Evolutionary conservation across 53 echinoderm and acorn worm species (phyloP).

Genomic region (Astropecten irregularis): DNA sequence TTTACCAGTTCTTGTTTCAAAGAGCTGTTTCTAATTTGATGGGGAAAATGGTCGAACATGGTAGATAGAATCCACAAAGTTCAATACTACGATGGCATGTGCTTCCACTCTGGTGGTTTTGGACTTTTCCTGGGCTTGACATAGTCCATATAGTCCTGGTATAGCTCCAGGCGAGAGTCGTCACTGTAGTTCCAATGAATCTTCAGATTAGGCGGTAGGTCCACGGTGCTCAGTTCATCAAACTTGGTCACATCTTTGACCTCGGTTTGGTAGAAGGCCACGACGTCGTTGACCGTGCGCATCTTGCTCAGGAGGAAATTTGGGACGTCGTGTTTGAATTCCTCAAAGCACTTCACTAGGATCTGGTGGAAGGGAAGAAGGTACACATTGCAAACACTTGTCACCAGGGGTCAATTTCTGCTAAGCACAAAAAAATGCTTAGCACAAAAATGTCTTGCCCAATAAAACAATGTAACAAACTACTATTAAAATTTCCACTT

Average conservation of each 20-base stretch:
- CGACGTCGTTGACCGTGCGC: constrained; percentile 72
- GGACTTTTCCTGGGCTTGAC: constrained; percentile 33
- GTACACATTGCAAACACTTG: not conserved
- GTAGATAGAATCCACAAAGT: too few species aligned
- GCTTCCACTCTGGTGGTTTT: constrained; percentile 41
- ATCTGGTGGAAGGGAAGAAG: constrained; percentile 60
- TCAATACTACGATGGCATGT: constrained; percentile 18
- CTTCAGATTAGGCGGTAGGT: constrained; percentile 85
- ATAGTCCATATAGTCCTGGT: constrained; percentile 85
- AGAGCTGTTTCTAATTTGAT: too few species aligned
- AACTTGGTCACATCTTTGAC: constrained; percentile 87
- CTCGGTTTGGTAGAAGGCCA: constrained; percentile 71
- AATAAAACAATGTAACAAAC: too few species aligned
- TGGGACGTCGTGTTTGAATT: constrained; percentile 81
- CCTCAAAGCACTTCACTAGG: constrained; percentile 68
- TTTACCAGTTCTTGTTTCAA: too few species aligned
- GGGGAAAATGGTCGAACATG: too few species aligned
- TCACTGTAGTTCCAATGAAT: constrained; percentile 96
- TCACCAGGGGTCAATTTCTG: too few species aligned
- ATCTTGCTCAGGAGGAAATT: constrained; percentile 80
- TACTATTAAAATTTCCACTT: too few species aligned
- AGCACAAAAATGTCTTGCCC: too few species aligned
- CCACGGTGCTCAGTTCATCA: constrained; percentile 78
- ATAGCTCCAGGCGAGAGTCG: constrained; percentile 84
- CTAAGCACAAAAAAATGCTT: too few species aligned